Base-by-base conservation (phyloP, 2,797 vertebrate species). In the Fringilla coelebs region DNA sequence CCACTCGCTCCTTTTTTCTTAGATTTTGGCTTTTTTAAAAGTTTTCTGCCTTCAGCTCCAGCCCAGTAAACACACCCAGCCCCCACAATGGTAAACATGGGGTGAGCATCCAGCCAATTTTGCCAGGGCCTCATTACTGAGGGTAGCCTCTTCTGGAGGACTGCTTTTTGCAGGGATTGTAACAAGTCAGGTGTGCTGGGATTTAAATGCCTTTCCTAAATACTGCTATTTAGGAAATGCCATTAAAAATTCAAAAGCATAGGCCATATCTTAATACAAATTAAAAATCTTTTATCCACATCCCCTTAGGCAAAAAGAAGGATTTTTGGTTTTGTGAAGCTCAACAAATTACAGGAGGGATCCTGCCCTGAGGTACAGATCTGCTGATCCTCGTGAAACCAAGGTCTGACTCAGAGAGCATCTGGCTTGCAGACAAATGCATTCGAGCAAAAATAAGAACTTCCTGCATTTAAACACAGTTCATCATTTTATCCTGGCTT, bases 391-490 rank as follows among this genome's bases (percentile, higher is more conserved):
- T 85, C 24, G 19, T 46, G 78, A 93, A 93, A 83, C 75, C 71
- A 48, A 38, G 29, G 46, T 60, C 66, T 94, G 79, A 85, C n/a
- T 92, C 90, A 92, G 85, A 19, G 15, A 91, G 48, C 26, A 16
- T 45, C 96, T 91, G 91, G 79, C 76, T 92, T 66, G 48, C 49
- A 88, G 75, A 83, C 82, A 96, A 77, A 48, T 41, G 43, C 65
- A 58, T 60, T 92, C 76, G 88, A 90, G 70, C 25, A 72, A 80
- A 93, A 90, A 68, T 61, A 83, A 88, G 54, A 75, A 83, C 46
- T 89, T 92, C 72, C 75, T 93, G 70, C 52, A 49, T 85, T 92
- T 80, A 80, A 89, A 45, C 58, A 81, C 21, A 67, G 67, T 49
- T 68, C 49, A 80, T 58, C 45, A 77, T 63, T 80, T 89, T 80